A percentile compares a stretch with the other conserved stretches of the same genome.
These are phyloP conservation scores for Chloromyia formosa DNA, from an alignment of 2,888 invertebrate genomes.

Conservation along the genomic window DNA sequence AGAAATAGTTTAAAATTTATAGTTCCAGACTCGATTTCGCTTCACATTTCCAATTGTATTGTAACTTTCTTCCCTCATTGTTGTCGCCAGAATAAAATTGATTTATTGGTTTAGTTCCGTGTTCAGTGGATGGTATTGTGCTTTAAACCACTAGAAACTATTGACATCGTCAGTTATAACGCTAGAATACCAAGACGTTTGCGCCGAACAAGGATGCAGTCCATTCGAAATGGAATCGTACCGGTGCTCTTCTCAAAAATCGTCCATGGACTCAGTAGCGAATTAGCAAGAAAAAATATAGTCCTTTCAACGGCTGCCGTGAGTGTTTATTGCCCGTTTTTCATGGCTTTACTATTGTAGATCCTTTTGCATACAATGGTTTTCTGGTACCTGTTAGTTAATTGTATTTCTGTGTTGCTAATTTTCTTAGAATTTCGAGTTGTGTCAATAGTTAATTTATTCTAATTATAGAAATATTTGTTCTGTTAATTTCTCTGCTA, in stretches of 20 bases:
- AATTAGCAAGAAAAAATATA: conserved; percentile 23
- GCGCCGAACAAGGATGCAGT: conserved; percentile 3
- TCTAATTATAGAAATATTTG: too few relatives aligned
- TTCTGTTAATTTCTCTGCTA: too few relatives aligned
- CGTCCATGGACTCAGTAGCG: conserved; percentile 24
- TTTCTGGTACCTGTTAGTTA: too few relatives aligned
- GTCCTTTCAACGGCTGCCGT: conserved; percentile 42
- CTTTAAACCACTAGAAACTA: not conserved
- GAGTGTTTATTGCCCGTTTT: conserved; percentile 45
- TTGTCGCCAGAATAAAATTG: not conserved
- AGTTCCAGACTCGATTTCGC: too few relatives aligned
- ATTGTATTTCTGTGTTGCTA: too few relatives aligned
- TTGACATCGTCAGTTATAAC: not conserved
- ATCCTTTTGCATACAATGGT: not conserved
- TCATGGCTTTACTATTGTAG: not conserved
- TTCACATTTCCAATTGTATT: too few relatives aligned
- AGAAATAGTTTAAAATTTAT: too few relatives aligned
- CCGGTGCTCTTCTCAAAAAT: conserved; percentile 31
- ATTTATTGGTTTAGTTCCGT: not conserved
- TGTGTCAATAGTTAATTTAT: too few relatives aligned
- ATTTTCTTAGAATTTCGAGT: too few relatives aligned
- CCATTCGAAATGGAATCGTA: conserved; percentile 21
- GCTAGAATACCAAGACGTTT: not conserved
- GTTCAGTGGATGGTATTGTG: not conserved
- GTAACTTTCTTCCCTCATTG: not conserved